Evolutionary conservation across 1,140 invertebrate species (phyloP).

Genomic region (Ganaspis sp.): DNA sequence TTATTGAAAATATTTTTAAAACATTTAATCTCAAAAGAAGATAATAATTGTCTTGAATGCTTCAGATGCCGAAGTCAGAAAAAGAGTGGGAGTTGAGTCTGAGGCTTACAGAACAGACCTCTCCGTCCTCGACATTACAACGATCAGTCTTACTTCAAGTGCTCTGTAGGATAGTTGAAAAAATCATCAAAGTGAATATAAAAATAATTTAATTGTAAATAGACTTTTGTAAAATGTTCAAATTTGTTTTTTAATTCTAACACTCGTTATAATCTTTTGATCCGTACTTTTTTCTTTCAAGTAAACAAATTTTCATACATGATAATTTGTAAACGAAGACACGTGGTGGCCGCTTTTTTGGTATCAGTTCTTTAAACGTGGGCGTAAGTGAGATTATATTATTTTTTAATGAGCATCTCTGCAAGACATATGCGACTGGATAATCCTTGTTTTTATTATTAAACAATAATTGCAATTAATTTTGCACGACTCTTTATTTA

Average conservation of each 20-base stretch:
- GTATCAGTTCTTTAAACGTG: neutral
- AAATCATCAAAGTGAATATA: neutral
- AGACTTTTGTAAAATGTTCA: too few relatives aligned
- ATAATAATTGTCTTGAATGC: too few relatives aligned
- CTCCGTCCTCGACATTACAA: neutral
- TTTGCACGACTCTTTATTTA: too few relatives aligned
- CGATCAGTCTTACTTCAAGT: neutral
- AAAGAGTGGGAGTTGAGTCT: constrained; percentile 36
- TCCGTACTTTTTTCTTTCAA: neutral
- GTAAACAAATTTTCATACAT: neutral
- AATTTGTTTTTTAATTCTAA: neutral
- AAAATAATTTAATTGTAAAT: neutral
- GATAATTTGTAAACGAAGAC: neutral
- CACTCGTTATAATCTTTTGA: neutral
- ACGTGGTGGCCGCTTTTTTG: constrained; percentile 4
- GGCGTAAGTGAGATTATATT: constrained; percentile 2
- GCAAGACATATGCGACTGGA: neutral
- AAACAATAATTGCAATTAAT: too few relatives aligned
- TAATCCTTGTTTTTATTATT: neutral
- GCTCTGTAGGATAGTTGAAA: neutral
- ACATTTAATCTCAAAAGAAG: too few relatives aligned
- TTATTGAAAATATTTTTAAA: too few relatives aligned
- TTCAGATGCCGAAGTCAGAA: too few relatives aligned
- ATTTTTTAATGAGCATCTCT: neutral
- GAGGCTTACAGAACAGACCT: constrained; percentile 39